Base-by-base conservation (phyloP, 2,797 vertebrate species). In the Epinephelus coioides region DNA sequence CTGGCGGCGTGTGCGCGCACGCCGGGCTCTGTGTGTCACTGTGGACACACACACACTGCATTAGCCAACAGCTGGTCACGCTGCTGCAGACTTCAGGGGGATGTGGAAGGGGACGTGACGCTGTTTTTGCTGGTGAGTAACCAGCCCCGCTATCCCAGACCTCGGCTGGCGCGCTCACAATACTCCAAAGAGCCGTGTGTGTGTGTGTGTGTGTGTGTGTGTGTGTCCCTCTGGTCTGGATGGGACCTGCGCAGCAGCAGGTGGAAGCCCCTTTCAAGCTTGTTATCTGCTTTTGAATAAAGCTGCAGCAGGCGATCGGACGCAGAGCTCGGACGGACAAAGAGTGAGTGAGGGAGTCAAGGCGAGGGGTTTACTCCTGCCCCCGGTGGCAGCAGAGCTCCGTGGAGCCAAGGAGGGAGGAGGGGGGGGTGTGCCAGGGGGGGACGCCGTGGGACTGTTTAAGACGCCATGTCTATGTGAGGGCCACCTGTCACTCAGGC, bases 401-500 rank as follows among this genome's bases (percentile, higher is more conserved):
- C 5, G 51, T 38, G 34, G 68, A 77, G 64, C 77, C 50, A 46
- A 40, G 38, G 79, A 14, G 73, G 53, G 8, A 8, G 23, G 18
- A 67, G 15, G 9, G 2, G 25, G 25, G 46, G 5, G 44, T 27
- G 44, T 15, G 18, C 0, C 30, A 1, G 23, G 75, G 46, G 77
- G 73, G n/a, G 21, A 23, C 27, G 50, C 71, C 5, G 17, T 70
- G 82, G 87, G 73, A 81, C 86, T 76, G 85, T 88, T 94, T 91
- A 92, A 93, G 90, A 92, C 70, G 69, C 88, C 87, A 86, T 90
- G 86, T 86, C 84, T 85, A 84, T 84, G 83, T 66, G 81, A 92
- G 82, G 91, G 68, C 91, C 93, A 94, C 93, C 93, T 93, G 94
- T 95, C 95, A 95, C 90, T 96, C 94, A 94, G 84, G 67, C 62